Evolutionary conservation across 2,797 vertebrate genomes (phyloP), one percentile per base, ranked within the genome.

Genomic region (Alca torda): DNA sequence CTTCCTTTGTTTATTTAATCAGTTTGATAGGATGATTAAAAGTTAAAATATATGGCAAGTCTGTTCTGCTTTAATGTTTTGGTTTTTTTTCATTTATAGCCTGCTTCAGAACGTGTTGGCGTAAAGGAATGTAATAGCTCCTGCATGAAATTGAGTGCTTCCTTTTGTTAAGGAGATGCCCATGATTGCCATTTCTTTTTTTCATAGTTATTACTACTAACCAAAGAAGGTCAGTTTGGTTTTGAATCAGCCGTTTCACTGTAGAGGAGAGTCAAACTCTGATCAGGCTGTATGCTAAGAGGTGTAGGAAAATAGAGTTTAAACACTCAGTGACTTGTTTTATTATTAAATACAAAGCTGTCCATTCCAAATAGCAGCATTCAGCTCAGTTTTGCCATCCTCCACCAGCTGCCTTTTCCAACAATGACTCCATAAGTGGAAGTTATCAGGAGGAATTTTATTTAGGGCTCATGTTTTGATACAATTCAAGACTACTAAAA

Each of bases 361-460:
- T 88, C 83, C 21, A 7, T 51, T 90, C 59, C 51, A 89, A 90
- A 88, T 6, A 88, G 31, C 63, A 86, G 23, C 46, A 41, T 0
- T 67, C 54, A 78, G 43, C 50, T 95, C 60, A 76, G 74, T 43
- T 90, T 89, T 88, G 17, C 73, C 88, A 26, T 86, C 65, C 31
- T 61, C 54, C n/a, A n/a, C 70, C 35, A 84, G 39, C 69, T 93
- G 51, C 74, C 87, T 60, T 77, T 88, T 95, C 70, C 51, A 86
- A 51, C 84, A 79, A 90, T 37, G 59, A 84, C n/a, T 88, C 65
- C 53, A 61, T 51, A 60, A 79, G 85, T 94, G 16, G 43, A 63
- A 81, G 65, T 93, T 91, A 90, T 33, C 65, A 81, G 46, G 59
- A 91, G 56, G 54, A 94, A 90, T 91, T 96, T 96, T 90, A 78